phyloP scores from a whole-genome alignment of 2,888 invertebrate genomes.

The Platycheirus albimanus region DNA sequence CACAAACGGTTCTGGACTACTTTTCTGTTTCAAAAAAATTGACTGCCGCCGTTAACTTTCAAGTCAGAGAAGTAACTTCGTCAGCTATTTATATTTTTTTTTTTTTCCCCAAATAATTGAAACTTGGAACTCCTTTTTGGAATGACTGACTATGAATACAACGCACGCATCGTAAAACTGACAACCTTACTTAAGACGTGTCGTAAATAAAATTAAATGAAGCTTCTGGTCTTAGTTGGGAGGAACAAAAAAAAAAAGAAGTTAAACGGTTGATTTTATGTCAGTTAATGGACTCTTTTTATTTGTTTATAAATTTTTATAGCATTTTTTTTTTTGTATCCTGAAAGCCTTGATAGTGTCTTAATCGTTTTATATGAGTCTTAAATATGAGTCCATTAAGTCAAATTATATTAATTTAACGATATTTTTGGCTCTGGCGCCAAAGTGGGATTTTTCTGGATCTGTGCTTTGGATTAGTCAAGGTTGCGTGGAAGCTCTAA shows the following conservation, averaged over 20 bases:
- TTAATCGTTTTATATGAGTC: neutral
- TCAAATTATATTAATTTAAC: too few relatives aligned
- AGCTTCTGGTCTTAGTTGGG: slow-evolving; percentile 15
- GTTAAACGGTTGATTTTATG: neutral
- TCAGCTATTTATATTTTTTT: too few relatives aligned
- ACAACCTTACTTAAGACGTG: neutral
- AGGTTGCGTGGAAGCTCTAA: too few relatives aligned
- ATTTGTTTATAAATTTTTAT: slow-evolving; percentile 23
- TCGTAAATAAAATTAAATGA: slow-evolving; percentile 15
- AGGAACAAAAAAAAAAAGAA: neutral
- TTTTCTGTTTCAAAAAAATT: too few relatives aligned
- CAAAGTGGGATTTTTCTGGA: too few relatives aligned
- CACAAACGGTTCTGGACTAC: too few relatives aligned
- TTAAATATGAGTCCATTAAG: too few relatives aligned
- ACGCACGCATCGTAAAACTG: neutral
- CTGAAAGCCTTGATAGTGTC: neutral
- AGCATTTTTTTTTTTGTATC: neutral
- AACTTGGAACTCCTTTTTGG: too few relatives aligned
- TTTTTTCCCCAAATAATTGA: neutral
- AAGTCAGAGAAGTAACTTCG: too few relatives aligned
- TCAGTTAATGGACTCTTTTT: neutral
- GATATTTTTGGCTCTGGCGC: too few relatives aligned
- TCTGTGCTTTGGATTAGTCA: too few relatives aligned
- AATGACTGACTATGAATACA: neutral
- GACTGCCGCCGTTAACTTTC: too few relatives aligned